phyloP scores from a whole-genome alignment of 1,140 invertebrate species.

The Aethina tumida region DNA sequence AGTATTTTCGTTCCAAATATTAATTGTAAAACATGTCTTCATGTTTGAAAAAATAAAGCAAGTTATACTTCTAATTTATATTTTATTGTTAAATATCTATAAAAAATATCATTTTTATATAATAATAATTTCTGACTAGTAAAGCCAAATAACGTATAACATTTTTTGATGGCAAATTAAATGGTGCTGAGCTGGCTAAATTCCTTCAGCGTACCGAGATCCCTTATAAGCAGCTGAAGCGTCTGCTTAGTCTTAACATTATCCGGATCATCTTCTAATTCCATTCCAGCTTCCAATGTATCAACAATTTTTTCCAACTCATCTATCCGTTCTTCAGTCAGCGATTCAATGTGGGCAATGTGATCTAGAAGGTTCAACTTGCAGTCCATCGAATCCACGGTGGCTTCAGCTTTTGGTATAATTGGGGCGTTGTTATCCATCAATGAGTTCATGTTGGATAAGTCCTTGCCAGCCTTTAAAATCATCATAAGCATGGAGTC shows the following conservation, averaged over 20 bases:
- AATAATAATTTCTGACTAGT: too few relatives aligned
- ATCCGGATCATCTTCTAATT: constrained; percentile 30
- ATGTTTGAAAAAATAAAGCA: too few relatives aligned
- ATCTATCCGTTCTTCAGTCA: constrained; percentile 60
- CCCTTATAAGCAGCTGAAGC: constrained; percentile 44
- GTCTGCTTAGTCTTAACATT: constrained; percentile 44
- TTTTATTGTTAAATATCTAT: too few relatives aligned
- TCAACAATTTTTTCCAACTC: constrained; percentile 68
- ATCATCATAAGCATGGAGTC: constrained; percentile 27
- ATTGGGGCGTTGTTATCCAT: constrained; percentile 30
- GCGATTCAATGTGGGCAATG: constrained; percentile 61
- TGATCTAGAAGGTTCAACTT: constrained; percentile 67
- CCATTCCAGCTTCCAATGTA: constrained; percentile 39
- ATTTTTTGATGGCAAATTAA: too few relatives aligned
- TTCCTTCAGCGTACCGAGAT: constrained; percentile 43
- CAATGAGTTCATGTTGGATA: constrained; percentile 19
- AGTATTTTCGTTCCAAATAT: too few relatives aligned
- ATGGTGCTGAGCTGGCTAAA: constrained; percentile 34
- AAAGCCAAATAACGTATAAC: too few relatives aligned
- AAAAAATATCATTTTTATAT: too few relatives aligned
- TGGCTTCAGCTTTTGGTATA: constrained; percentile 66
- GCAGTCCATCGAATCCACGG: constrained; percentile 69
- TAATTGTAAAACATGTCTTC: too few relatives aligned
- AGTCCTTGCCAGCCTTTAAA: constrained; percentile 25
- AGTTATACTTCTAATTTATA: too few relatives aligned